Evolutionary conservation across 2,888 invertebrate species (phyloP).

Genomic region (Ametastegia equiseti): DNA sequence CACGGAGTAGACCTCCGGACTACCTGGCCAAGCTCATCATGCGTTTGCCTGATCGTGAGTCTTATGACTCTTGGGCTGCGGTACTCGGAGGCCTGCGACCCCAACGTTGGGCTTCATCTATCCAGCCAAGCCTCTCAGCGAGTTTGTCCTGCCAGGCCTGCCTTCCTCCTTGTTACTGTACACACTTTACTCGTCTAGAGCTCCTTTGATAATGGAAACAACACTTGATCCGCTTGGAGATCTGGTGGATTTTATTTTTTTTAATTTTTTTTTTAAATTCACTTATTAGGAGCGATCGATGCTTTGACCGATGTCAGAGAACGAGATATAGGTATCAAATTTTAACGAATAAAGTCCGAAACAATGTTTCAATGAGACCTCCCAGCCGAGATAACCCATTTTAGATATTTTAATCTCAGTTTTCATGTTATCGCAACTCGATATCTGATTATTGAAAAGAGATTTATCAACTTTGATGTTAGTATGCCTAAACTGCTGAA

Average conservation of each 20-base stretch:
- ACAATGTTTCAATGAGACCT: not conserved
- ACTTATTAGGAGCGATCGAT: not conserved
- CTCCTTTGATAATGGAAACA: conserved; percentile 25
- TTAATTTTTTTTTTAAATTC: no score
- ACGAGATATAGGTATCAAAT: not conserved
- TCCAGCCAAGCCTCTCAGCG: conserved; percentile 20
- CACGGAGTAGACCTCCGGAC: conserved; percentile 20
- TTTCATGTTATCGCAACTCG: not conserved
- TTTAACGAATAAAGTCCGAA: not conserved
- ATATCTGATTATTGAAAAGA: not conserved
- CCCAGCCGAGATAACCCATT: not conserved
- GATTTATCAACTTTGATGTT: not conserved
- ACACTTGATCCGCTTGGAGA: not conserved
- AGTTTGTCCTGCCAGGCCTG: conserved; percentile 36
- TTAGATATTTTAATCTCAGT: not conserved
- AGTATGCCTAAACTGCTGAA: not conserved
- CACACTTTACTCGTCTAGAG: conserved; percentile 35
- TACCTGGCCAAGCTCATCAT: conserved; percentile 41
- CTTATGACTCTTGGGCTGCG: conserved; percentile 30
- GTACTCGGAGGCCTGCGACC: conserved; percentile 44
- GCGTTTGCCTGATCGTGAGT: conserved; percentile 36
- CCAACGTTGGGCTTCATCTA: conserved; percentile 46
- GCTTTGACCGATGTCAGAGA: not conserved
- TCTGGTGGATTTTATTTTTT: not conserved
- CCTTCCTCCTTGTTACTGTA: conserved; percentile 11